These are phyloP conservation scores for Eupelmus urozonus DNA, from an alignment of 2,888 invertebrate species.

Conservation along the genomic window DNA sequence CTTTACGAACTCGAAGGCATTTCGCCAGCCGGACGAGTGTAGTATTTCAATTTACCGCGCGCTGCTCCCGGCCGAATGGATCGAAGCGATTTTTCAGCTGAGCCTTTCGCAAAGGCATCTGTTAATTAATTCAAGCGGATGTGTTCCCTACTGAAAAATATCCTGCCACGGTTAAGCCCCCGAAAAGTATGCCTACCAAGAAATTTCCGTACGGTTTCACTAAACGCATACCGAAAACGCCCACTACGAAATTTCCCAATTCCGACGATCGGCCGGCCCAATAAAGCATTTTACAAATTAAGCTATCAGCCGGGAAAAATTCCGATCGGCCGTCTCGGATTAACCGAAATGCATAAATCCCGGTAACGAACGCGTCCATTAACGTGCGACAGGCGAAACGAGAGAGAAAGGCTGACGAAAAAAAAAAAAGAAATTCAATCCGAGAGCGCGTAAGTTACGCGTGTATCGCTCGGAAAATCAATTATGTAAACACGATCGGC, in stretches of 20 bases:
- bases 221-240: background rate
- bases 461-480: conserved; percentile 51
- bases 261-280: background rate
- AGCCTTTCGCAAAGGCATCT: background rate
- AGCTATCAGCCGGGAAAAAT: conserved; percentile 37
- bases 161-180: no score
- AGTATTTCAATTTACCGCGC: conserved; percentile 3
- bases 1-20: conserved; percentile 27
- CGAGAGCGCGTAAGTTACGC: conserved; percentile 7
- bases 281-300: conserved; percentile 30
- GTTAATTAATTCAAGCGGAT: background rate
- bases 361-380: conserved; percentile 30
- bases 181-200: no score
- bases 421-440: conserved; percentile 37
- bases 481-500: conserved; percentile 52
- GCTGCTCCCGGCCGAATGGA: no score
- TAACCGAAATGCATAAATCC: conserved; percentile 44
- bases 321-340: conserved; percentile 26
- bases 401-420: background rate
- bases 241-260: background rate
- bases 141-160: no score
- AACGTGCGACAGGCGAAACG: conserved; percentile 2
- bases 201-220: background rate
- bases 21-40: conserved; percentile 2
- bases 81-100: no score